phyloP scores from a whole-genome alignment of 2,888 invertebrate genomes.

The Aleiodes testaceus region DNA sequence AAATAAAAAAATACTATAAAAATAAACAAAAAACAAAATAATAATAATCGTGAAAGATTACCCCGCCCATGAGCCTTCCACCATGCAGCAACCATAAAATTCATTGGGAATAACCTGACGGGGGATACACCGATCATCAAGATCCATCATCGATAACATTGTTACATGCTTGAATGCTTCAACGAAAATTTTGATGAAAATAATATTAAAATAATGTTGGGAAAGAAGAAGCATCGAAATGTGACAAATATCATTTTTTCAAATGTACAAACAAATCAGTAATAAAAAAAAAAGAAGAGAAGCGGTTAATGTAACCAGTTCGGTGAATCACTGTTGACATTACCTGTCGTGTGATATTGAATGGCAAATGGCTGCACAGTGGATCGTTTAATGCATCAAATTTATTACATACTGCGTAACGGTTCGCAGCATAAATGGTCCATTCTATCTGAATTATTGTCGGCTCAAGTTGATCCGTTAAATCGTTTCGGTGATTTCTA shows the following conservation, averaged over 20 bases:
- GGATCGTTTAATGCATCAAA: slow-evolving; percentile 45
- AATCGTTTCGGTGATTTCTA: slow-evolving; percentile 42
- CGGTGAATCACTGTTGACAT: slow-evolving; percentile 37
- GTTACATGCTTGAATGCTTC: slow-evolving; percentile 31
- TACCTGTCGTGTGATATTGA: slow-evolving; percentile 26
- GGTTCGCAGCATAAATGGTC: slow-evolving; percentile 51
- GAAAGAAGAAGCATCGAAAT: neutral
- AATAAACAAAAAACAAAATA: slow-evolving; percentile 15
- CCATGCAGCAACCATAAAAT: slow-evolving; percentile 31
- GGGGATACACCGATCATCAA: slow-evolving; percentile 39
- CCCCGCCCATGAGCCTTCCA: slow-evolving; percentile 35
- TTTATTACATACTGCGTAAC: slow-evolving; percentile 51
- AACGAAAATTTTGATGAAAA: slow-evolving; percentile 12
- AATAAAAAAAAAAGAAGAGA: neutral
- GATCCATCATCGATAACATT: slow-evolving; percentile 41
- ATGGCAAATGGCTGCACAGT: slow-evolving; percentile 30
- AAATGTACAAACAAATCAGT: neutral
- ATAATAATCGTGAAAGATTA: slow-evolving; percentile 32
- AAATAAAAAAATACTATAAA: neutral
- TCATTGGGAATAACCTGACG: slow-evolving; percentile 32
- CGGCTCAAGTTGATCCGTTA: slow-evolving; percentile 48
- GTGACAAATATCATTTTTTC: neutral
- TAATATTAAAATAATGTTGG: neutral
- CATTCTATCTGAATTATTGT: slow-evolving; percentile 53
- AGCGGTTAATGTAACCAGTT: slow-evolving; percentile 29